Base-by-base conservation (phyloP, 1,140 invertebrate species). In the Brachionus paranguensis region DNA sequence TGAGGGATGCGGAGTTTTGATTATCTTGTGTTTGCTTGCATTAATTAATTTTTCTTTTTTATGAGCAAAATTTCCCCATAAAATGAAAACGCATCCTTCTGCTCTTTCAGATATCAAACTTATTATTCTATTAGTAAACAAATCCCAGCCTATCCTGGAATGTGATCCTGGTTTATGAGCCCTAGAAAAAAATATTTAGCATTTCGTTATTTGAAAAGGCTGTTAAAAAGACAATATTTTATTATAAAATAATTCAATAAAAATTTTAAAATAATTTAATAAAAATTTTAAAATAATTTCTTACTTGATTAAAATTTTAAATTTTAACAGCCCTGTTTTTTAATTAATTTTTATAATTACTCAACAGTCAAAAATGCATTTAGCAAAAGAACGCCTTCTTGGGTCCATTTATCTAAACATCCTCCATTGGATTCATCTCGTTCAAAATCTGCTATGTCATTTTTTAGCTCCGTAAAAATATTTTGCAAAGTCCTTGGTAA, bases 361-460 rank as follows among this genome's bases (percentile, higher is more conserved):
- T 76, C 70, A 10, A 84, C 83, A 12, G 83, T 74, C 41, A 84
- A 65, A 84, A 68, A 84, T 55, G 83, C 70, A 47, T 84, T 84
- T 1, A 84, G 50, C 37, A 84, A 76, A 17, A 84, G 41, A 14
- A 84, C 83, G 6, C 83, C 81, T 83, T 72, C 24, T 27, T 68
- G 17, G 29, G 83, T 68, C 83, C 83, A 84, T 20, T 68, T 72
- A 14, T 72, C 27, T 7, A 84, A 29, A n/a, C 47, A 74, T 6
- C 83, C 83, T 20, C 60, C 45, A n/a, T 7, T 29, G n/a, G 50
- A n/a, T 47, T 74, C 53, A 37, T 81, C 64, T 37, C 17, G 29
- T 27, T 74, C 55, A 65, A 84, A 84, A 20, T 74, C 47, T 41
- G 20, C 12, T 12, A 76, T 84, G 29, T 72, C 70, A 76, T 53